These are phyloP conservation scores for Gambusia holbrooki DNA, from an alignment of 2,113 vertebrate species.

Conservation along the genomic window DNA sequence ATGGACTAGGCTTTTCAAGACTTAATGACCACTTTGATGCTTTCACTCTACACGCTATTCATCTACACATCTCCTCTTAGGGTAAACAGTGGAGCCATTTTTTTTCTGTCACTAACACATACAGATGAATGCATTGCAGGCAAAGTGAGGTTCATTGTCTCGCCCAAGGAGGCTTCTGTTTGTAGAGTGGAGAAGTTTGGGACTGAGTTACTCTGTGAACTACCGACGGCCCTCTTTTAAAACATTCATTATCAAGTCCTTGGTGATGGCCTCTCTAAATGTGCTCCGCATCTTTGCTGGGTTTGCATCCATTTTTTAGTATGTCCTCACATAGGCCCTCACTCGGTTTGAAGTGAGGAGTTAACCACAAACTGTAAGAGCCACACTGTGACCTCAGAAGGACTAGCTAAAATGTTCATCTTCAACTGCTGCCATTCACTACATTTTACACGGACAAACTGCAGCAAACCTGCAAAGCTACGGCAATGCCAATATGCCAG, in stretches of 20 bases:
- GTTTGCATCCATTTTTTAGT: neutral
- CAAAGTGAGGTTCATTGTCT: neutral
- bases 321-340: neutral
- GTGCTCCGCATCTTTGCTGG: neutral
- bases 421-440: neutral
- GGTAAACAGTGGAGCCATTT: neutral
- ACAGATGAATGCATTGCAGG: neutral
- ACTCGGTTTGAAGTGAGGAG: neutral
- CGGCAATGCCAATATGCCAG: no score
- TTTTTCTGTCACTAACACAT: neutral
- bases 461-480: neutral
- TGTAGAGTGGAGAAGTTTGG: neutral
- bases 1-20: neutral
- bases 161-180: neutral
- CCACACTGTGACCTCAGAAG: conserved; percentile 1
- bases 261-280: conserved; percentile 1
- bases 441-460: neutral
- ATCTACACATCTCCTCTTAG: neutral
- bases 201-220: neutral
- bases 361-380: neutral
- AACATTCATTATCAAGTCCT: conserved; percentile 7
- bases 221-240: neutral
- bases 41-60: neutral
- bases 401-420: neutral
- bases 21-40: neutral